Evolutionary conservation across 2,113 vertebrate species (phyloP).

Genomic region (Trinectes maculatus): DNA sequence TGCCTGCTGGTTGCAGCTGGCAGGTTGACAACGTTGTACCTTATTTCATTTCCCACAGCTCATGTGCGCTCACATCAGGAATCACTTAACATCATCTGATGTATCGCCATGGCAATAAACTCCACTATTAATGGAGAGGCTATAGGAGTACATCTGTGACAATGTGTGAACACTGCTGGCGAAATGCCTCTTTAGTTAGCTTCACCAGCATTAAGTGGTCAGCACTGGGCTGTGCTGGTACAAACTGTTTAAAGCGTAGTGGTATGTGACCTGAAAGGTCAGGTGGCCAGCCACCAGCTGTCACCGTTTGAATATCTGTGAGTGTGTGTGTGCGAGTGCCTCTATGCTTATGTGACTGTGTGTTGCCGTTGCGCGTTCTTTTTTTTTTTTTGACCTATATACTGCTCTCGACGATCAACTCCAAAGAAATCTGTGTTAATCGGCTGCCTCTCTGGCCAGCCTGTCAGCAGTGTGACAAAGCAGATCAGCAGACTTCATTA

Average conservation of each 20-base stretch:
- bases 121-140: background rate
- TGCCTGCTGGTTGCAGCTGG: conserved; percentile 33
- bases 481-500: conserved; percentile 74
- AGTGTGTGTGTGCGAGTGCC: background rate
- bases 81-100: conserved; percentile 23
- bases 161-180: conserved; percentile 25
- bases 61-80: conserved; percentile 33
- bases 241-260: conserved; percentile 41
- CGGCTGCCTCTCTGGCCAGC: conserved; percentile 48
- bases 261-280: conserved; percentile 68
- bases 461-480: conserved; percentile 60
- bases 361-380: conserved; percentile 22
- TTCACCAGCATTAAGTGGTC: conserved; percentile 31
- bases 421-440: conserved; percentile 70
- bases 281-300: conserved; percentile 72
- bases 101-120: conserved; percentile 14
- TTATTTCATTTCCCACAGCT: conserved; percentile 4
- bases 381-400: conserved; percentile 71
- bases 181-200: conserved; percentile 17
- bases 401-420: conserved; percentile 62
- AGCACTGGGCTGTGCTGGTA: background rate
- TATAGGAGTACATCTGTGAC: conserved; percentile 3
- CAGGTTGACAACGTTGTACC: conserved; percentile 24
- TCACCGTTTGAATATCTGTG: conserved; percentile 51
- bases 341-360: conserved; percentile 1